Conservation (phyloP, 2,797 vertebrate genomes). For the Meda fulgida region DNA sequence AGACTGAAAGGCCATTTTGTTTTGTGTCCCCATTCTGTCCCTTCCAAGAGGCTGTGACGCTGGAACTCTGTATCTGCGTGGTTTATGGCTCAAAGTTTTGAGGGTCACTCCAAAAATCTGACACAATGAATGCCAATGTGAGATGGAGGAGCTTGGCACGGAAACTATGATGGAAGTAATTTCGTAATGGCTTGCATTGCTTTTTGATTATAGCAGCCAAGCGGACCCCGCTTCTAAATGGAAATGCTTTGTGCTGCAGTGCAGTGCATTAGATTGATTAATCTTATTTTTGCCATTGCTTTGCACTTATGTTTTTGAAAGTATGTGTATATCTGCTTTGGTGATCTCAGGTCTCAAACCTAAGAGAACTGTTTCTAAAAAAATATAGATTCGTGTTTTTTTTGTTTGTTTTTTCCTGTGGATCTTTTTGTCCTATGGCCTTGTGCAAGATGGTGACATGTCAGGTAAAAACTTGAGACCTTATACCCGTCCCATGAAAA, state of each 20-base stretch:
- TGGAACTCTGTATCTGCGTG: slow-evolving; percentile 18
- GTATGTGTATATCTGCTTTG: slow-evolving; percentile 11
- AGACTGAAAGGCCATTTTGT: slow-evolving; percentile 40
- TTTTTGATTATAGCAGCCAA: slow-evolving; percentile 59
- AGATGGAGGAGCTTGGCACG: slow-evolving; percentile 53
- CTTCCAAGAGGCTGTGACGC: slow-evolving; percentile 50
- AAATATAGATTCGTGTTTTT: neutral
- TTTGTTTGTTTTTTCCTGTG: neutral
- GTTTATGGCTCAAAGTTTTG: slow-evolving; percentile 49
- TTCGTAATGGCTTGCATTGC: slow-evolving; percentile 63
- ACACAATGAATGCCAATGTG: slow-evolving; percentile 46
- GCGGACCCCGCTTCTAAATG: slow-evolving; percentile 58
- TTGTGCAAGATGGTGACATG: neutral
- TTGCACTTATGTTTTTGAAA: slow-evolving; percentile 48
- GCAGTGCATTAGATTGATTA: slow-evolving; percentile 67
- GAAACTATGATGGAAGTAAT: slow-evolving; percentile 58
- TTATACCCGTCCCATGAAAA: neutral
- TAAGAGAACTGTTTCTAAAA: neutral
- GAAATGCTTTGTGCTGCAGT: slow-evolving; percentile 62
- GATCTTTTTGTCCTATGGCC: neutral
- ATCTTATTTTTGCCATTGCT: slow-evolving; percentile 53
- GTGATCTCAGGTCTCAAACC: neutral
- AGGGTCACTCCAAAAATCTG: slow-evolving; percentile 44
- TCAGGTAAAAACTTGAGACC: neutral
- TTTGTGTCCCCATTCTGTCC: slow-evolving; percentile 43